Conservation (phyloP, 2,113 vertebrate species). For the Xerus inauris region DNA sequence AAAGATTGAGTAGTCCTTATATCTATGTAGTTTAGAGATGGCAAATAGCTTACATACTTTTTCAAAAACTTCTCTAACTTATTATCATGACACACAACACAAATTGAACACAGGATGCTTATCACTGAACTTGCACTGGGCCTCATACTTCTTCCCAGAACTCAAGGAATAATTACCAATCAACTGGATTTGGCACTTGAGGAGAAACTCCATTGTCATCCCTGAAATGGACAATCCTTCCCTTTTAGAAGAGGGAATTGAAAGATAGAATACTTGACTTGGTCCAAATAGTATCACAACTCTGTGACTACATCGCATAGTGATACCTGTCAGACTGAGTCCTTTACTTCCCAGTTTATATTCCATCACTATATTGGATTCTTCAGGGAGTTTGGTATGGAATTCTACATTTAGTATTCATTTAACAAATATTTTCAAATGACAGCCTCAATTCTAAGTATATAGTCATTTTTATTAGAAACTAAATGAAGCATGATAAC, state of each 20-base stretch:
- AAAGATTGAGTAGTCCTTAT: not conserved
- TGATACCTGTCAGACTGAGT: not conserved
- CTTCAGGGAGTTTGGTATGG: not conserved
- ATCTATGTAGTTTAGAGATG: not conserved
- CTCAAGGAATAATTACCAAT: not conserved
- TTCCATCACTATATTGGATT: not conserved
- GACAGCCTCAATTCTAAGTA: not conserved
- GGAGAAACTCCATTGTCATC: not conserved
- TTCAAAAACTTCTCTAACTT: not conserved
- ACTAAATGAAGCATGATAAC: not conserved
- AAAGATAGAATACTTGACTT: not conserved
- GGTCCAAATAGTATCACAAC: not conserved
- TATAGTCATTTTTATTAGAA: slow-evolving; percentile 21
- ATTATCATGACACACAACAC: not conserved
- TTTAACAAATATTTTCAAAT: not conserved
- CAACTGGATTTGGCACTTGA: not conserved
- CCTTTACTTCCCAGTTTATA: not conserved
- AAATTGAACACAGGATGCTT: not conserved
- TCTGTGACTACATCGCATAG: not conserved
- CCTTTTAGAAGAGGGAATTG: not conserved
- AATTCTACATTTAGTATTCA: not conserved
- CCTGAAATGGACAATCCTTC: not conserved
- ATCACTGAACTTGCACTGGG: not conserved
- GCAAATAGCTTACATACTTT: not conserved
- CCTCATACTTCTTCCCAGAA: not conserved